phyloP scores from a whole-genome alignment of 1,140 invertebrate genomes.

The Dufourea novaeangliae region DNA sequence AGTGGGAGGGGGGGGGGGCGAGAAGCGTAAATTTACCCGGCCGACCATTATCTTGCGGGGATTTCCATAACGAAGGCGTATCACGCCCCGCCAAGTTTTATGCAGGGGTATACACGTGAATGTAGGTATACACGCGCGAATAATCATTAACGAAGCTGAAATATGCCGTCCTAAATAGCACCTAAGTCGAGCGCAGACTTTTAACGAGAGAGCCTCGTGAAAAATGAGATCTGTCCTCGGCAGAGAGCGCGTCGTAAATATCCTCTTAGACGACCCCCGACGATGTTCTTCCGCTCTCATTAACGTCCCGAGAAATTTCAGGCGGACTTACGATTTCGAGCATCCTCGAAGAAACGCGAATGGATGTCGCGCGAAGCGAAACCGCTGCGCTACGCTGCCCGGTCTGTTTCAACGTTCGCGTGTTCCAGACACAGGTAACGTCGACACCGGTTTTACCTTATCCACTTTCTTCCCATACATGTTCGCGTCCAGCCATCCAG shows the following conservation, averaged over 20 bases:
- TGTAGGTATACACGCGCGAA: too few relatives aligned
- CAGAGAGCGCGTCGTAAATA: conserved; percentile 8
- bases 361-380: too few relatives aligned
- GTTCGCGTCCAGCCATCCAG: too few relatives aligned
- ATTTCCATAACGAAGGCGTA: not conserved
- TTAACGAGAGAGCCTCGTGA: conserved; percentile 15
- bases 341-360: not conserved
- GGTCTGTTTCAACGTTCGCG: not conserved
- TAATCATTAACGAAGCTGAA: conserved; percentile 26
- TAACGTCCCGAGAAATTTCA: not conserved
- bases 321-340: not conserved
- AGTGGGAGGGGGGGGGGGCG: not conserved
- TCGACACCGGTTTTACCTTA: too few relatives aligned
- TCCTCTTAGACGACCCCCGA: not conserved
- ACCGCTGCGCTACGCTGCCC: too few relatives aligned
- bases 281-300: conserved; percentile 1
- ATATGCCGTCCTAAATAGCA: not conserved
- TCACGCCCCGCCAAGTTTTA: not conserved
- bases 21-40: not conserved
- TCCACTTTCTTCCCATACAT: too few relatives aligned
- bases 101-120: not conserved
- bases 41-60: not conserved
- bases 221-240: conserved; percentile 10
- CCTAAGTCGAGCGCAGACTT: not conserved
- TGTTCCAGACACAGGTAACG: not conserved